Percentiles rank a stretch among this genome's conserved stretches.
phyloP scores from a whole-genome alignment of 2,888 invertebrate species.

The Rhimphoctona megacephalus region DNA sequence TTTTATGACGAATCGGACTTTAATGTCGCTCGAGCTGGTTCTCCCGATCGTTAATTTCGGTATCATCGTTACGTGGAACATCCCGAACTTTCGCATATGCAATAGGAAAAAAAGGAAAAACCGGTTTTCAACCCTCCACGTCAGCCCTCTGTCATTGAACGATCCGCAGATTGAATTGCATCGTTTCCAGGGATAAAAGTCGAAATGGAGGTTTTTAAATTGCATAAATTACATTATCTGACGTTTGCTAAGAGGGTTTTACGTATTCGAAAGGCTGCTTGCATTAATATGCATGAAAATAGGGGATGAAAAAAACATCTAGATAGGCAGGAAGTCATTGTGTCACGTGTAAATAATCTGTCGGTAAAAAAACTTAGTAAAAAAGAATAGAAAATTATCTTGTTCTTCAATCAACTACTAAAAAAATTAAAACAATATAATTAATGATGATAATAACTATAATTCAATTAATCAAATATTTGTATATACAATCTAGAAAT shows the following conservation, averaged over 20 bases:
- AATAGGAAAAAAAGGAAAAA: slow-evolving; percentile 20
- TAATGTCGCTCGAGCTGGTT: slow-evolving; percentile 51
- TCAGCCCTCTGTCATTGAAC: slow-evolving; percentile 9
- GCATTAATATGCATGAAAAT: slow-evolving; percentile 12
- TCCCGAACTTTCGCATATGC: slow-evolving; percentile 42
- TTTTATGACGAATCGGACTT: slow-evolving; percentile 60
- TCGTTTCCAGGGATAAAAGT: slow-evolving; percentile 34
- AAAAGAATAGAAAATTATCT: neutral
- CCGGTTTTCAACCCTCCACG: slow-evolving; percentile 41
- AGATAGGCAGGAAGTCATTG: neutral
- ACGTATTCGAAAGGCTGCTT: neutral
- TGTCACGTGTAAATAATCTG: neutral
- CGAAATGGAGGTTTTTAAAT: slow-evolving; percentile 23
- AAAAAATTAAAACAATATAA: neutral
- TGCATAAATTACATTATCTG: slow-evolving; percentile 42
- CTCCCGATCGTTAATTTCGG: slow-evolving; percentile 50
- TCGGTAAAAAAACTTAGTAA: neutral
- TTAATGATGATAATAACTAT: neutral
- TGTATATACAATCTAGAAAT: neutral
- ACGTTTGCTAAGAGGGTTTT: slow-evolving; percentile 11
- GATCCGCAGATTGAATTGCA: slow-evolving; percentile 27
- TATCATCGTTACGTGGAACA: slow-evolving; percentile 17
- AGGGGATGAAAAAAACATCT: neutral
- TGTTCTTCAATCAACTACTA: neutral
- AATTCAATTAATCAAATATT: neutral